Evolutionary conservation across 2,797 vertebrate genomes (phyloP).

Genomic region (Tolypeutes matacus): DNA sequence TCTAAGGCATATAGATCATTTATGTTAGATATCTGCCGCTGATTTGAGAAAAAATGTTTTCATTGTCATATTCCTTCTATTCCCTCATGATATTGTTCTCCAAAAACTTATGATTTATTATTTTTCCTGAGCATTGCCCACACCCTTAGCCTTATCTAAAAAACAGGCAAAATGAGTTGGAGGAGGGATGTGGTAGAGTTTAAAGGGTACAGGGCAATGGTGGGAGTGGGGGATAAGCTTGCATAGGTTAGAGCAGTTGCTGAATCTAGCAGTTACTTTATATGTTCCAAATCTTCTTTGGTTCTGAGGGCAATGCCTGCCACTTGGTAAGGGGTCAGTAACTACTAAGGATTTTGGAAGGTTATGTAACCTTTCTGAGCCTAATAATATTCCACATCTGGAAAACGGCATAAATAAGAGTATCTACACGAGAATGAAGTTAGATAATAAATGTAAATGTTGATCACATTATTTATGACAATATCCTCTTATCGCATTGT

Average conservation of each 20-base stretch:
- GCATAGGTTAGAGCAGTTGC: neutral
- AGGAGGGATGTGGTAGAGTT: too few relatives aligned
- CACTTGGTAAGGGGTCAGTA: constrained; percentile 19
- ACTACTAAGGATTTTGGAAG: constrained; percentile 39
- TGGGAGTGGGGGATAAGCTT: neutral
- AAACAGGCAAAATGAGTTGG: neutral
- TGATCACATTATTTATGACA: neutral
- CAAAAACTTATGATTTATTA: constrained; percentile 33
- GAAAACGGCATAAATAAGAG: neutral
- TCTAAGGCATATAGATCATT: neutral
- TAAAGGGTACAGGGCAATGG: neutral
- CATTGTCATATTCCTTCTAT: constrained; percentile 23
- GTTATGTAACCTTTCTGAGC: constrained; percentile 23
- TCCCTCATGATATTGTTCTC: neutral
- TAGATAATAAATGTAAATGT: neutral
- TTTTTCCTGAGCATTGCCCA: neutral
- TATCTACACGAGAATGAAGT: neutral
- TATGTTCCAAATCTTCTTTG: neutral
- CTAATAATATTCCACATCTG: neutral
- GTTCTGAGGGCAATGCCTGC: neutral
- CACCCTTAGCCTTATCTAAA: neutral
- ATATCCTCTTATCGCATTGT: neutral
- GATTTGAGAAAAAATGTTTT: neutral
- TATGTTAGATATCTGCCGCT: neutral
- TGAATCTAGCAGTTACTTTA: neutral